Evolutionary conservation across 1,140 invertebrate species (phyloP).

Genomic region (Ridgeia piscesae): DNA sequence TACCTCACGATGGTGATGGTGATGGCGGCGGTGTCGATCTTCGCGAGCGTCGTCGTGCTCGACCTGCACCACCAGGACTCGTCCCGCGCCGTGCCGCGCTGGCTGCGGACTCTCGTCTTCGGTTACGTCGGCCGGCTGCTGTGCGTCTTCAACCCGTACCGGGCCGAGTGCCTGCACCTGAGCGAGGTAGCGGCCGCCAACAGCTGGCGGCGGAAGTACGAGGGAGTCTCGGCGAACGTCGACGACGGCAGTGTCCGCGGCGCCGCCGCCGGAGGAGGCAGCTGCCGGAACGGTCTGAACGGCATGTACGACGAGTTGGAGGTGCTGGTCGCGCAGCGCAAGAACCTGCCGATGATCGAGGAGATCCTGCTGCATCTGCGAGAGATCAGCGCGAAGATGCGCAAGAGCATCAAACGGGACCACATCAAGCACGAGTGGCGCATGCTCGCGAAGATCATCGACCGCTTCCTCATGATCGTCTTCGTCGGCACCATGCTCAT

Average conservation of each 20-base stretch:
- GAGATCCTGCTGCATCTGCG: constrained; percentile 22
- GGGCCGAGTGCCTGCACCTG: background rate
- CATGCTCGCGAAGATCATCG: constrained; percentile 26
- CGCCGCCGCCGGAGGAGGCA: background rate
- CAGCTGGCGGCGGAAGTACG: background rate
- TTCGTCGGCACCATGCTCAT: constrained; percentile 19
- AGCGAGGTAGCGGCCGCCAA: background rate
- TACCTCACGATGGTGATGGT: constrained; percentile 32
- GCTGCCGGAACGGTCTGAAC: background rate
- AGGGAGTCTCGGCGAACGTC: background rate
- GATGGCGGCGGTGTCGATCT: constrained; percentile 22
- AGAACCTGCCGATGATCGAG: constrained; percentile 13
- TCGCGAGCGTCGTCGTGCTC: constrained; percentile 29
- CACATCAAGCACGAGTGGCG: constrained; percentile 25
- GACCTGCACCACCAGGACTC: constrained; percentile 30
- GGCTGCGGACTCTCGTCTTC: constrained; percentile 23
- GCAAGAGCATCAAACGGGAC: constrained; percentile 8
- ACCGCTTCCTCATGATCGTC: constrained; percentile 19
- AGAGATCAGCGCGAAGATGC: constrained; percentile 18
- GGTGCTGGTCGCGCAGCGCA: constrained; percentile 8
- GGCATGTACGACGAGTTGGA: constrained; percentile 23
- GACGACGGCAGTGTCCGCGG: constrained; percentile 1
- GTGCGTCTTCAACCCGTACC: constrained; percentile 22
- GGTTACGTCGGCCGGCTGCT: constrained; percentile 18
- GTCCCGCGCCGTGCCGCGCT: constrained; percentile 10